Base-by-base conservation (phyloP, 2,888 invertebrate genomes). In the Polymixis flavicincta region DNA sequence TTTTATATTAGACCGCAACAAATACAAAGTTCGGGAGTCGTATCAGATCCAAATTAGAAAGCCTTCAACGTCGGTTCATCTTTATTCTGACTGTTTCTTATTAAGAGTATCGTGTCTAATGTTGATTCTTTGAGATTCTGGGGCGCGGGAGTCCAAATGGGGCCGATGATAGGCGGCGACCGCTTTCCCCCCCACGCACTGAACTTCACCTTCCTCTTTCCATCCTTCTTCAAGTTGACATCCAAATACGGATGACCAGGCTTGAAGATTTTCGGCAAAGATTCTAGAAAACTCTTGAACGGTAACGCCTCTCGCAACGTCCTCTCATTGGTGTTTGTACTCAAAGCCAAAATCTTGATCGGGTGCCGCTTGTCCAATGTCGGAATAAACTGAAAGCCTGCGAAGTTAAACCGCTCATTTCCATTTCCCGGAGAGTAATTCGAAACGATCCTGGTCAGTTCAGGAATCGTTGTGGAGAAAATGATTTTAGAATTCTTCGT, bases 181-280 rank as follows among this genome's bases (percentile, higher is more conserved):
- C 96, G 89, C 78, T 96, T 96, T 0, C 96, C 96, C 0, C 96
- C 96, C 96, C 96, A 96, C 28, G 95, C 94, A 81, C 96, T 96
- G 71, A 96, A 96, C 78, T 96, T 96, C 9, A 96, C 94, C 90
- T 96, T 96, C 87, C 96, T 91, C 83, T 96, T 96, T 0, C 96
- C 96, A 75, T 96, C 95, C 71, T 94, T 96, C 85, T 95, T 96
- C 75, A 96, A 88, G 69, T 93, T 92, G 2, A 96, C 92, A 55
- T 95, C 94, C 9, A 89, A 82, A 78, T 96, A 96, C 0, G 96
- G 94, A 80, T 95, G 96, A 0, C 96, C 96, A 17, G 92, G 92
- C 72, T 94, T 96, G 81, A 92, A 96, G 2, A 92, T 76, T 76
- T 91, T 93, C 7, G 94, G 94, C 28, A 94, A 74, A 3, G 92